Percentiles rank a stretch among this genome's conserved stretches.
Conservation (phyloP, 2,888 invertebrate species). For the Cacoxenus indagator region DNA sequence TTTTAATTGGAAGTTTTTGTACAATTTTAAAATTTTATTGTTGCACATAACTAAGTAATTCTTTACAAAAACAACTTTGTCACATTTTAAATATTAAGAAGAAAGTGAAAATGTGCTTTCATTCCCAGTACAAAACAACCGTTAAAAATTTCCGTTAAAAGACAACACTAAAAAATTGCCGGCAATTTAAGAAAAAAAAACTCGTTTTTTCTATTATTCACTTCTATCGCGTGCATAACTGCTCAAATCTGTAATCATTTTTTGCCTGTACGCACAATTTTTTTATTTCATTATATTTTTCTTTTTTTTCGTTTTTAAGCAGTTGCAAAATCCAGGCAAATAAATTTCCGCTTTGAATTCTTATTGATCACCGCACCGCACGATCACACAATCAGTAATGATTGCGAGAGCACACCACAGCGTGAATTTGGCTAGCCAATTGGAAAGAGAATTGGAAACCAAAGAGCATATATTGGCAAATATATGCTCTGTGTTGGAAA, state of each 20-base stretch:
- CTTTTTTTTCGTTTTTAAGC: background rate
- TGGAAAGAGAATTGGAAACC: background rate
- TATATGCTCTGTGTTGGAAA: too few species aligned
- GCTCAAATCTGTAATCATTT: background rate
- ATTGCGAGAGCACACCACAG: background rate
- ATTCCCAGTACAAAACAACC: background rate
- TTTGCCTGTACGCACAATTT: constrained; percentile 9
- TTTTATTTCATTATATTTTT: background rate
- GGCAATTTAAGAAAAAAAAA: too few species aligned
- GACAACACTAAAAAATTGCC: too few species aligned
- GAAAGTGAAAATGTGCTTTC: constrained; percentile 10
- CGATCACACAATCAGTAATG: constrained; percentile 1
- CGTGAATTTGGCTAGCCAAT: background rate
- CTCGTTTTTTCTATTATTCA: background rate
- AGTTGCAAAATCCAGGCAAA: background rate
- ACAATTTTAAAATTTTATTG: background rate
- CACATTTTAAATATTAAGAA: background rate
- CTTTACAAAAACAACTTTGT: too few species aligned
- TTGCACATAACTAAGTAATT: background rate
- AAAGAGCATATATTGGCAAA: too few species aligned
- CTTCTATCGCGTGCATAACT: background rate
- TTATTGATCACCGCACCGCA: constrained; percentile 20
- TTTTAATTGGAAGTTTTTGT: background rate
- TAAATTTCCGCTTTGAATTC: background rate
- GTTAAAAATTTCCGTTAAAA: constrained; percentile 20